Evolutionary conservation across 2,888 invertebrate species (phyloP).

Genomic region (Kryphioiulus occultus): DNA sequence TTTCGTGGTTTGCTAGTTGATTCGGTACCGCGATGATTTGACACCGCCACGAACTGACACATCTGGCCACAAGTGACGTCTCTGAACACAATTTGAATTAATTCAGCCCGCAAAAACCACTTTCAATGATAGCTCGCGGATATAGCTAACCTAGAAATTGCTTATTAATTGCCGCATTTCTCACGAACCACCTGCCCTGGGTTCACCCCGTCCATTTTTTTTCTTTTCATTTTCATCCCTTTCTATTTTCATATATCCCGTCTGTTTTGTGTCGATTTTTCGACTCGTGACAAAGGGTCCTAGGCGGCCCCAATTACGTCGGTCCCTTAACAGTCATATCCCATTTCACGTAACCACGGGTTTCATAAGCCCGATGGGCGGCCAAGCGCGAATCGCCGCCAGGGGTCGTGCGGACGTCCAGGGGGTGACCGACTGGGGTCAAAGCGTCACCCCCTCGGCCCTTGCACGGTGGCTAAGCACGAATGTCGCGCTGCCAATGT

Average conservation of each 20-base stretch:
- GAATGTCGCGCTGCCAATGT: background rate
- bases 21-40: too few relatives aligned
- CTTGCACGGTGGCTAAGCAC: conserved; percentile 3
- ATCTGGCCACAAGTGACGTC: too few relatives aligned
- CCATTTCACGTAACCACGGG: conserved; percentile 46
- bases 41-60: too few relatives aligned
- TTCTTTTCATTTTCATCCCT: background rate
- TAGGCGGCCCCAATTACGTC: conserved; percentile 42
- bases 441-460: background rate
- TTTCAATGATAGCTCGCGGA: too few relatives aligned
- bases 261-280: conserved; percentile 10
- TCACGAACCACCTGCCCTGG: background rate
- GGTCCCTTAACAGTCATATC: conserved; percentile 49
- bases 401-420: background rate
- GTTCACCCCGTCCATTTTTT: background rate
- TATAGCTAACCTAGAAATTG: too few relatives aligned
- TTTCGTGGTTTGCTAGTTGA: too few relatives aligned
- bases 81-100: too few relatives aligned
- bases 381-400: conserved; percentile 1
- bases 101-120: too few relatives aligned
- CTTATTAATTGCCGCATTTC: conserved; percentile 10
- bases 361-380: conserved; percentile 44
- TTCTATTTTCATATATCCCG: too few relatives aligned
- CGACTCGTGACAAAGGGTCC: background rate
- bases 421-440: background rate